A percentile compares a stretch with the other conserved stretches of the same genome.
phyloP scores from a whole-genome alignment of 1,140 invertebrate genomes.

The Atta cephalotes region DNA sequence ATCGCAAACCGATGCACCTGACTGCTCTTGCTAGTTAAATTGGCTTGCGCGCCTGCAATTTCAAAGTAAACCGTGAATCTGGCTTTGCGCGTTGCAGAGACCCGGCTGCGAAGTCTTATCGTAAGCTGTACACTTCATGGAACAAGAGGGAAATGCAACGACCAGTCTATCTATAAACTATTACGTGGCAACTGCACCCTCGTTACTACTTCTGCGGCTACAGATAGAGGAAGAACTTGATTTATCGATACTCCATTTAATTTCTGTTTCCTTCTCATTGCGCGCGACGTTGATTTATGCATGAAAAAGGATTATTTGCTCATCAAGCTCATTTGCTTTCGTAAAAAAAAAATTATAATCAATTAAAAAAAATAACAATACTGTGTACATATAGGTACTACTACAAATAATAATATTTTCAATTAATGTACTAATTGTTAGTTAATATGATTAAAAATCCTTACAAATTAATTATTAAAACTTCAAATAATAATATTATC shows the following conservation, averaged over 20 bases:
- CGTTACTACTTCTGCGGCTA: conserved; percentile 56
- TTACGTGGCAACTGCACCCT: conserved; percentile 65
- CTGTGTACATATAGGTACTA: neutral
- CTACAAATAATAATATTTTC: neutral
- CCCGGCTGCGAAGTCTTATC: conserved; percentile 68
- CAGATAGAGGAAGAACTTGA: conserved; percentile 64
- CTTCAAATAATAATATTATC: neutral
- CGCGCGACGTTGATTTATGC: conserved; percentile 12
- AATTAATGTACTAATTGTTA: neutral
- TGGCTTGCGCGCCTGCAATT: conserved; percentile 46
- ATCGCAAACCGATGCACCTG: conserved; percentile 26
- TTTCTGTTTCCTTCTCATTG: conserved; percentile 46
- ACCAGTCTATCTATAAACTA: conserved; percentile 71
- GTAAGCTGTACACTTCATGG: conserved; percentile 69
- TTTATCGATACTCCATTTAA: conserved; percentile 60
- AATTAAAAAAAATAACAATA: neutral
- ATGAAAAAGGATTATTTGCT: conserved; percentile 23
- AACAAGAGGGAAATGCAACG: conserved; percentile 62
- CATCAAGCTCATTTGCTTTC: neutral
- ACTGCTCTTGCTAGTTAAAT: conserved; percentile 61
- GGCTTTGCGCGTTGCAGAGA: conserved; percentile 42
- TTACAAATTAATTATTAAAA: neutral
- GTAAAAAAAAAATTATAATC: neutral
- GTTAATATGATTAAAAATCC: neutral
- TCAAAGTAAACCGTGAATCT: conserved; percentile 61